These are phyloP conservation scores for Pogonognathellus flavescens DNA, from an alignment of 1,140 invertebrate genomes.

Conservation along the genomic window DNA sequence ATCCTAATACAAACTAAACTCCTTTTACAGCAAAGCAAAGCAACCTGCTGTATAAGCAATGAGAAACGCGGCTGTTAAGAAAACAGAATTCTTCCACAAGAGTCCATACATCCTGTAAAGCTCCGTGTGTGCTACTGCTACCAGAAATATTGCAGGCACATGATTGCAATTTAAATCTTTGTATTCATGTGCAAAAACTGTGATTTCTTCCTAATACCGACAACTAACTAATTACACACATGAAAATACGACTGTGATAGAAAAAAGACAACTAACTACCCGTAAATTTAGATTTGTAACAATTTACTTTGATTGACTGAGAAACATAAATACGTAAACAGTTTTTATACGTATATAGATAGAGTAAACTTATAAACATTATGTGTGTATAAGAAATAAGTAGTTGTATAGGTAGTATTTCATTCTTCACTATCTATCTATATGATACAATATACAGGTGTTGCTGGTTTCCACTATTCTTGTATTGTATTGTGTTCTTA, in stretches of 20 bases:
- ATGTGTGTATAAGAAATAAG: too few relatives aligned
- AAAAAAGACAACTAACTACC: slow-evolving; percentile 17
- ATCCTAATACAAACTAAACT: background rate
- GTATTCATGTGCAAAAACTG: slow-evolving; percentile 17
- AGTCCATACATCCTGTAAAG: background rate
- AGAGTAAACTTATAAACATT: too few relatives aligned
- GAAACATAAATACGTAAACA: background rate
- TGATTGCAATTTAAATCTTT: slow-evolving; percentile 13
- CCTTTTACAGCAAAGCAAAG: background rate
- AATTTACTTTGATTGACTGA: background rate
- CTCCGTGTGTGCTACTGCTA: background rate
- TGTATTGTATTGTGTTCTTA: too few relatives aligned
- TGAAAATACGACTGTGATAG: slow-evolving; percentile 20
- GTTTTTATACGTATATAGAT: background rate
- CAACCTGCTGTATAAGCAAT: background rate
- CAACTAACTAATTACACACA: background rate
- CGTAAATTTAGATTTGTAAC: background rate
- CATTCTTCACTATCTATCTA: too few relatives aligned
- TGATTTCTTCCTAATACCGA: background rate
- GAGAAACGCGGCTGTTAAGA: slow-evolving; percentile 41
- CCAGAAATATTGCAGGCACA: slow-evolving; percentile 11
- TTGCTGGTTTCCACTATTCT: too few relatives aligned
- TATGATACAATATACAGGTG: too few relatives aligned
- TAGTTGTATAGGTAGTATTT: too few relatives aligned
- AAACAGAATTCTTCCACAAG: background rate